Evolutionary conservation across 2,113 vertebrate genomes (phyloP), one percentile per base, ranked within the genome.

Genomic region (Rhinoptilus africanus): DNA sequence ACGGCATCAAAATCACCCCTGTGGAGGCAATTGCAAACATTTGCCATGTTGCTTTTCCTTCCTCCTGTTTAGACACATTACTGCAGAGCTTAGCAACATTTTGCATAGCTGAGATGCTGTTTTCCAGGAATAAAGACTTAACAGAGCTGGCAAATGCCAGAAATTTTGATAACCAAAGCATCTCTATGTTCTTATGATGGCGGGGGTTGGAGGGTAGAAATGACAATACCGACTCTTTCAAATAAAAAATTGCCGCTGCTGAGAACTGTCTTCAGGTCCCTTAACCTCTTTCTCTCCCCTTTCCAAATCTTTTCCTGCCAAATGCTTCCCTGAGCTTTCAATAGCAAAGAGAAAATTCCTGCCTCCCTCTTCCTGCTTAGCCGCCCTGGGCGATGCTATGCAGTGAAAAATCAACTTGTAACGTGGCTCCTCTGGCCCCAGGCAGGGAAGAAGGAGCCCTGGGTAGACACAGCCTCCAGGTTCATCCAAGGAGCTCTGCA

Each of bases 51-150:
- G 34, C 28, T 28, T 68, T 59, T 74, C 56, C 21, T 27, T 57
- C 39, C 26, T 53, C 37, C 53, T 22, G 12, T 43, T 88, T 9
- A 82, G 34, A 68, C 14, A 60, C 24, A 16, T 64, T 53, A 47
- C 50, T 72, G 64, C 64, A 91, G 66, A 79, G 39, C 34, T 75
- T 30, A 64, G 39, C 8, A 72, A n/a, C 8, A 20, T 35, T 82
- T 72, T 81, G 34, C 21, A 74, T 5, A 81, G 78, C 53, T 39
- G 66, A 94, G 57, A 73, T 1, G 1, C 43, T n/a, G 48, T 72
- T 88, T 89, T 89, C 56, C 76, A 74, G 56, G 76, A 96, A 75
- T 48, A 48, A 84, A 63, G 30, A 66, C 30, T 56, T 59, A 84
- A 34, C 22, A 47, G 64, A 67, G 60, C 18, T 26, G 30, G 51